Conservation (phyloP, 2,888 invertebrate species). For the Eurois occulta region DNA sequence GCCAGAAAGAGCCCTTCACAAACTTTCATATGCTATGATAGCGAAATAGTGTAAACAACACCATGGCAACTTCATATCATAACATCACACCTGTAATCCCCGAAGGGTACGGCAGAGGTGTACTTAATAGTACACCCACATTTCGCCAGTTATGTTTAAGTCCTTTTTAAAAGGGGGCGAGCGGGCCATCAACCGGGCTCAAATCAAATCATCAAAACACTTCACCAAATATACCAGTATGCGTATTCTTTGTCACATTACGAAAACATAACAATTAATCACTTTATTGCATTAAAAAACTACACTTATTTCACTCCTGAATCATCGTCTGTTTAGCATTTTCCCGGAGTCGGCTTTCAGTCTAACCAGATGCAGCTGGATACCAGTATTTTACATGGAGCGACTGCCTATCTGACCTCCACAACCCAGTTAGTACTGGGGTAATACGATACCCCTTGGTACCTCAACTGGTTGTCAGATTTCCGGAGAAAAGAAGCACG, state of each 20-base stretch:
- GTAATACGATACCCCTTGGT: background rate
- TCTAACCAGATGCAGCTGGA: background rate
- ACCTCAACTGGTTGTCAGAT: background rate
- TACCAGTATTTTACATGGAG: conserved; percentile 4
- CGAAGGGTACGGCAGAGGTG: background rate
- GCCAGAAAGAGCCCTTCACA: background rate
- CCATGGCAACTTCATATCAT: background rate
- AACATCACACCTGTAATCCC: background rate
- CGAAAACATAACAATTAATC: background rate
- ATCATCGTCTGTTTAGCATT: background rate
- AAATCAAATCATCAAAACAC: background rate
- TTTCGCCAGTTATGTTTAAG: too few relatives aligned
- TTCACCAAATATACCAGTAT: background rate
- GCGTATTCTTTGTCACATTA: background rate
- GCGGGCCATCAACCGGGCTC: background rate
- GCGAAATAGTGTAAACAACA: background rate
- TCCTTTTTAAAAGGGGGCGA: background rate
- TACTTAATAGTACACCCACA: too few relatives aligned
- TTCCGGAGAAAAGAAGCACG: background rate
- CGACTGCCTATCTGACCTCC: background rate
- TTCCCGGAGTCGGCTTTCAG: background rate
- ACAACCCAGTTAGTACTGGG: background rate
- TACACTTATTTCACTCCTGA: background rate
- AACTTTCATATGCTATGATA: too few relatives aligned
- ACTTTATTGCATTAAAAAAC: background rate